Evolutionary conservation across 37 sponge, comb jelly and placozoan genomes (phyloP), one percentile per base, ranked within the genome.

Genomic region (Haliclona indistincta): DNA sequence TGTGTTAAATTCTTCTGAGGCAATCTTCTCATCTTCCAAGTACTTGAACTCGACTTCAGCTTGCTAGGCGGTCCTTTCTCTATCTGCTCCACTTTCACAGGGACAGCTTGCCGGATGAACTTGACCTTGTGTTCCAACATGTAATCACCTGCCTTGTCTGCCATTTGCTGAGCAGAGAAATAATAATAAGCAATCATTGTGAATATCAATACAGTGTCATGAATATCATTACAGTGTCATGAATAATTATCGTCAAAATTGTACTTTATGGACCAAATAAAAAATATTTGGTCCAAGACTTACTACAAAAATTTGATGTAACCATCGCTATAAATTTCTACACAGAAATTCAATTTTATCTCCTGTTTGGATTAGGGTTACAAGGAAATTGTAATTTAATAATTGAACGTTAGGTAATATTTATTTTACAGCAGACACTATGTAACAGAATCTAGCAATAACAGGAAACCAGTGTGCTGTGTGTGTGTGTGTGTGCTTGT

Each of bases 41-140:
- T 40, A 67, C 55, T 81, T 65, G 76, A 71, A 95, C 29, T 80
- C 64, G 34, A 95, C 63, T 58, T 80, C 37, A 95, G 55, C 51
- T 61, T 61, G 15, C 83, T 80, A 20, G 92, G 92, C 19, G 80
- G 55, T 5, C 85, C 93, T 8, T 88, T 81, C 23, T 66, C 77
- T 8, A 89, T 49, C 60, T 60, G 74, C 61, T 89, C 87, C 32
- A 94, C 71, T 82, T 94, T 91, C 2, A 75, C 82, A 8, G 99
- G 99, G 3, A 98, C 89, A 40, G 70, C 47, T 20, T 76, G 79
- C 47, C 75, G 84, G 38, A 88, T 23, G 75, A 98, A 93, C 55
- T 90, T 95, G 41, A 98, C 84, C 0, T 80, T 82, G 65, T 76
- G 65, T 3, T 78, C 56, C n/a, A 43, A 73, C 99, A 98, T 98